Evolutionary conservation across 2,113 vertebrate genomes (phyloP).

Genomic region (Heteronetta atricapilla): DNA sequence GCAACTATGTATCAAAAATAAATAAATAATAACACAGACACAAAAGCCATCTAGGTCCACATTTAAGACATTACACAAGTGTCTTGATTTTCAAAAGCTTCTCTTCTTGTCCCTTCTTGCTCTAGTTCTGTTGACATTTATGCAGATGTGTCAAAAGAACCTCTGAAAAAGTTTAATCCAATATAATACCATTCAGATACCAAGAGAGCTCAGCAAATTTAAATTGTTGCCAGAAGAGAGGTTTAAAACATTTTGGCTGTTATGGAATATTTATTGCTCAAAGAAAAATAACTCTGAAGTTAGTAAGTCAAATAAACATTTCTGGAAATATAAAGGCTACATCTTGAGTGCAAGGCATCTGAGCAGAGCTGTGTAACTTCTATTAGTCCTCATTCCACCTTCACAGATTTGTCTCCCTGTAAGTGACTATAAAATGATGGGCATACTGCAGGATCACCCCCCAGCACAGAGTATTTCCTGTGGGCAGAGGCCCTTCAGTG

Average conservation of each 20-base stretch:
- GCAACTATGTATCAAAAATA: background rate
- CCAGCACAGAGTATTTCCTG: background rate
- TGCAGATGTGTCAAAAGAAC: background rate
- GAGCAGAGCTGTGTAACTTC: background rate
- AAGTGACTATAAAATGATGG: background rate
- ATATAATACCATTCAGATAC: background rate
- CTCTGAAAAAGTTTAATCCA: constrained; percentile 16
- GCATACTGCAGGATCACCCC: background rate
- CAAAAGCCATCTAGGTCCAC: background rate
- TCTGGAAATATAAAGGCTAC: background rate
- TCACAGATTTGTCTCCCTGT: background rate
- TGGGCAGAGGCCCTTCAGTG: background rate
- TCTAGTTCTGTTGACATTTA: constrained; percentile 14
- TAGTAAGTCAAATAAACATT: background rate
- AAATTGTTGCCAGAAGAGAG: background rate
- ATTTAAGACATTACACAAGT: background rate
- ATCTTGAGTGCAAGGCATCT: background rate
- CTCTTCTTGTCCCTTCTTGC: background rate
- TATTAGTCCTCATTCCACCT: background rate
- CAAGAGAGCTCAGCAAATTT: background rate
- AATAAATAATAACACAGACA: background rate
- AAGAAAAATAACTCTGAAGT: background rate
- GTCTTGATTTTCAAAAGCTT: background rate
- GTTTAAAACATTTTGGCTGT: background rate
- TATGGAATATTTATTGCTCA: constrained; percentile 1